Evolutionary conservation across 2,797 vertebrate genomes (phyloP).

Genomic region (Nasua narica): DNA sequence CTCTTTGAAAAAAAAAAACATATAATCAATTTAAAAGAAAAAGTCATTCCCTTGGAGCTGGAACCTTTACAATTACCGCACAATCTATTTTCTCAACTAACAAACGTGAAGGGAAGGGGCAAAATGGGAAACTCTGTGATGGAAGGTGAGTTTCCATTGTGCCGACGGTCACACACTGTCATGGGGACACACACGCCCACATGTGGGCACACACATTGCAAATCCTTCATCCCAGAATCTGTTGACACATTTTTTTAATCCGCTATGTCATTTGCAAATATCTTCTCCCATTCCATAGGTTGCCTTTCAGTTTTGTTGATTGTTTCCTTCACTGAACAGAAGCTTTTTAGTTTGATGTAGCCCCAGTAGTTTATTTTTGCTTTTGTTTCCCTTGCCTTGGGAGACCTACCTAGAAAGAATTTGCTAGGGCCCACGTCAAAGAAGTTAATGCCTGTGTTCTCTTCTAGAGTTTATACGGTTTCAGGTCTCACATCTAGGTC

Average conservation of each 20-base stretch:
- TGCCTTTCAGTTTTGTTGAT: not conserved
- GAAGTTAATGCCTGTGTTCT: not conserved
- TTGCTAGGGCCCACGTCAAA: not conserved
- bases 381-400: not conserved
- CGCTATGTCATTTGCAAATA: not conserved
- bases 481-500: not conserved
- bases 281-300: not conserved
- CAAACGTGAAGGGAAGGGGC: not conserved
- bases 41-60: not conserved
- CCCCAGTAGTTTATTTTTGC: not conserved
- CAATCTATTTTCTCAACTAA: slow-evolving; percentile 13
- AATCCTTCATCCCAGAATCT: not conserved
- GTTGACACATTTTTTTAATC: not conserved
- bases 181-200: not conserved
- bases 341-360: not conserved
- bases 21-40: not conserved
- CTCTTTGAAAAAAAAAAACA: slow-evolving; percentile 25
- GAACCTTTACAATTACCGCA: not conserved
- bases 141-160: not conserved
- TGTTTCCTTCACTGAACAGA: not conserved
- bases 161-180: not conserved
- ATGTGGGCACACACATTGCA: fast-evolving
- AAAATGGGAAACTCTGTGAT: not conserved
- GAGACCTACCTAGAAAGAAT: not conserved
- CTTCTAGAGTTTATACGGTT: not conserved